These are phyloP conservation scores for Diplosoma virens DNA, from an alignment of 23 tunicate genomes.

Conservation along the genomic window DNA sequence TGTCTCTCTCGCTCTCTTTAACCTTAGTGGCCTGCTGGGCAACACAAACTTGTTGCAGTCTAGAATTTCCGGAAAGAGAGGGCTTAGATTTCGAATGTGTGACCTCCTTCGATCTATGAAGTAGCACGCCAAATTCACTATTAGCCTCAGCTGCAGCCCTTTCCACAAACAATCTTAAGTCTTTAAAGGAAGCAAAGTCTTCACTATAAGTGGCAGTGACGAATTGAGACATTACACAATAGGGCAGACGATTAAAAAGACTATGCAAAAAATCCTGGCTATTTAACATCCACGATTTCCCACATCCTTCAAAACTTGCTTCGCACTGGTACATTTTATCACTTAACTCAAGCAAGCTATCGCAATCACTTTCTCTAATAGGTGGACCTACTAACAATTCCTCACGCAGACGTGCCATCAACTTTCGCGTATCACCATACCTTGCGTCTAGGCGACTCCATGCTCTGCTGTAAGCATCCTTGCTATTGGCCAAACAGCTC, in stretches of 20 bases:
- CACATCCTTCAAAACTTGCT: neutral
- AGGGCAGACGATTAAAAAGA: neutral
- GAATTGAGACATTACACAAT: neutral
- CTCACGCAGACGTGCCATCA: neutral
- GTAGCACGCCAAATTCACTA: neutral
- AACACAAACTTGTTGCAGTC: no score
- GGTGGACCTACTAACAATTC: neutral
- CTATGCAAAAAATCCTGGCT: neutral
- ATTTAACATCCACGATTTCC: neutral
- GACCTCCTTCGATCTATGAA: neutral
- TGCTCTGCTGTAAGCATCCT: neutral
- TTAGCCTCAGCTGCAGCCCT: neutral
- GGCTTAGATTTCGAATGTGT: no score
- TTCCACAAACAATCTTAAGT: neutral
- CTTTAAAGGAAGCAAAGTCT: neutral
- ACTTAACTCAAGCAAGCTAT: neutral
- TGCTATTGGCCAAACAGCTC: neutral
- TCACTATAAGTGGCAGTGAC: neutral
- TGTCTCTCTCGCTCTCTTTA: neutral
- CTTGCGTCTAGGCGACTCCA: neutral
- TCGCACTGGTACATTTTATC: neutral
- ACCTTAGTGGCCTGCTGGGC: no score
- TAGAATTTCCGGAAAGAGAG: no score
- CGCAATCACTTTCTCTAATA: neutral
- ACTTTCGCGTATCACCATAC: neutral